These are phyloP conservation scores for Craniophora ligustri DNA, from an alignment of 2,888 invertebrate genomes.

Conservation along the genomic window DNA sequence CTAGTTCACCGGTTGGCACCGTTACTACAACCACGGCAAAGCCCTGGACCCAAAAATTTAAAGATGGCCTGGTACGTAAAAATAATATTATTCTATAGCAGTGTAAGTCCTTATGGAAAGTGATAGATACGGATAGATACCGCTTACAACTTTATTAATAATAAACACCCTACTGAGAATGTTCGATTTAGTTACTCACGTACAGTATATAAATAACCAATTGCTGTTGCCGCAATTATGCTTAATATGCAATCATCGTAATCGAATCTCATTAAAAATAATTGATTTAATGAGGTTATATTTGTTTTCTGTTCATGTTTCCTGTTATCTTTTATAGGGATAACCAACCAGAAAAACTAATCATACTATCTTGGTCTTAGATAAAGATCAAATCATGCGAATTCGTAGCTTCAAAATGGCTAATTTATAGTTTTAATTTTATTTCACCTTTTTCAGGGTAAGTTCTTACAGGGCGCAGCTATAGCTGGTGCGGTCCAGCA, in stretches of 20 bases:
- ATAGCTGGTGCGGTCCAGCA: slow-evolving; percentile 62
- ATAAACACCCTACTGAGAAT: no score
- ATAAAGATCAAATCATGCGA: no score
- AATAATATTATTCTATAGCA: no score
- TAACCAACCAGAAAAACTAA: slow-evolving; percentile 11
- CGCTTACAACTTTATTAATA: no score
- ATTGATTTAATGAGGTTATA: background rate
- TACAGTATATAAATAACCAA: background rate
- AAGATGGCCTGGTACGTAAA: slow-evolving; percentile 67
- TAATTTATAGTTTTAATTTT: no score
- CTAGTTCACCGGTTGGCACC: slow-evolving; percentile 27
- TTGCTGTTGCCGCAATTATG: background rate
- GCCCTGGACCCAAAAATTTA: slow-evolving; percentile 66
- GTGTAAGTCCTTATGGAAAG: no score
- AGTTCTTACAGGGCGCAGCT: slow-evolving; percentile 65
- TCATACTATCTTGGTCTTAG: no score
- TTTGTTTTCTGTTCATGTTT: background rate
- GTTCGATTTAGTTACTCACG: background rate
- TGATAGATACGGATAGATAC: no score
- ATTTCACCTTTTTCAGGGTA: slow-evolving; percentile 60
- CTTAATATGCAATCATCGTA: background rate
- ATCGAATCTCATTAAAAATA: background rate
- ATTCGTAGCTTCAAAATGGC: no score
- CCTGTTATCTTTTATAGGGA: slow-evolving; percentile 1
- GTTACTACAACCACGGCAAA: slow-evolving; percentile 59